phyloP scores from a whole-genome alignment of 2,113 vertebrate genomes.

The Sinosuthora webbiana region DNA sequence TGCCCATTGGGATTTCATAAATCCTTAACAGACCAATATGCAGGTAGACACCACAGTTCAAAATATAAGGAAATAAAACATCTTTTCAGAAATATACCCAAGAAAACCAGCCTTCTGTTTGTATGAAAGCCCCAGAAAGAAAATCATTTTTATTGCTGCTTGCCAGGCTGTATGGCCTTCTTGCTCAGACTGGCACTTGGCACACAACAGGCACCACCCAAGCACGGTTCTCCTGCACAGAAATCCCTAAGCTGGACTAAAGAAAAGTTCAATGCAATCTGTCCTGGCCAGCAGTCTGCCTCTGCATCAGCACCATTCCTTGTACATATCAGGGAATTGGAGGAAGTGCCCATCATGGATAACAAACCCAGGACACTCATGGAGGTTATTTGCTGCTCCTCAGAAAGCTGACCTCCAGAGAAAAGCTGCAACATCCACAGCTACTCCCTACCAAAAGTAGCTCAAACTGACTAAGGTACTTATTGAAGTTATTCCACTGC shows the following conservation, averaged over 20 bases:
- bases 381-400: neutral
- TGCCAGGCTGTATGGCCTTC: neutral
- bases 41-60: neutral
- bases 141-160: neutral
- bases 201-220: neutral
- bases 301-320: neutral
- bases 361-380: neutral
- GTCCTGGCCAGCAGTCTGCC: neutral
- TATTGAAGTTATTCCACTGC: neutral
- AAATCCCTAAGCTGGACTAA: neutral
- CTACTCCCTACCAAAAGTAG: neutral
- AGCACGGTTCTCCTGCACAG: neutral
- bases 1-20: neutral
- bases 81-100: neutral
- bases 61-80: neutral
- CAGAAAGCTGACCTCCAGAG: neutral
- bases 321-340: fast-evolving
- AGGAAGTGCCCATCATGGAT: fast-evolving
- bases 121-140: neutral
- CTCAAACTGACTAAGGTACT: neutral
- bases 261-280: neutral
- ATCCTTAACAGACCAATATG: neutral
- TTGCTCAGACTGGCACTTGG: neutral
- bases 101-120: neutral
- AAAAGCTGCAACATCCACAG: neutral